These are phyloP conservation scores for Penaeus monodon DNA, from an alignment of 2,888 invertebrate species.

Conservation along the genomic window DNA sequence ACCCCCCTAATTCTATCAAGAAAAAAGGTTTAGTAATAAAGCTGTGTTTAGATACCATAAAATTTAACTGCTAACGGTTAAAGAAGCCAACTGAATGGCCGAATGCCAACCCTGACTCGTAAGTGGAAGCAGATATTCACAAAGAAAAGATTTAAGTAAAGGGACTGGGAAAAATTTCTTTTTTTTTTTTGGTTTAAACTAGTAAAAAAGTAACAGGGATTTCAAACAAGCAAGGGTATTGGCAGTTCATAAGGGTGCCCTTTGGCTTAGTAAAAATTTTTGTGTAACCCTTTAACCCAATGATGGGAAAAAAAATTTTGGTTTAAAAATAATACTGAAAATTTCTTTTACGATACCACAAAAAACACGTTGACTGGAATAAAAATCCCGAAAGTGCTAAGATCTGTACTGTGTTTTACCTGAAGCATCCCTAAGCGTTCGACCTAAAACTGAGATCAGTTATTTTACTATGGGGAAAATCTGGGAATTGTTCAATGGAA, in stretches of 20 bases:
- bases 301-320: background rate
- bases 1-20: no score
- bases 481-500: no score
- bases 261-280: background rate
- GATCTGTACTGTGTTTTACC: background rate
- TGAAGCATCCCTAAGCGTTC: background rate
- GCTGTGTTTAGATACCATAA: background rate
- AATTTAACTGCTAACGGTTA: background rate
- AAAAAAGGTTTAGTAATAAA: background rate
- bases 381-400: background rate
- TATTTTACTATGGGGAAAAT: background rate
- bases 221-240: no score
- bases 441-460: conserved; percentile 12
- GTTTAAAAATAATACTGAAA: no score
- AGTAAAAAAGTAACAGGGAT: background rate
- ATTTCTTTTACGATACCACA: no score
- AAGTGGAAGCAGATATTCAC: background rate
- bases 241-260: no score
- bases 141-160: background rate
- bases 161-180: background rate
- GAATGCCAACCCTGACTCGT: background rate
- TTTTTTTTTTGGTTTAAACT: no score
- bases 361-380: background rate
- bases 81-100: background rate
- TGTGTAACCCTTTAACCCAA: background rate